Evolutionary conservation across 2,888 invertebrate species (phyloP).

Genomic region (Folsomia candida): DNA sequence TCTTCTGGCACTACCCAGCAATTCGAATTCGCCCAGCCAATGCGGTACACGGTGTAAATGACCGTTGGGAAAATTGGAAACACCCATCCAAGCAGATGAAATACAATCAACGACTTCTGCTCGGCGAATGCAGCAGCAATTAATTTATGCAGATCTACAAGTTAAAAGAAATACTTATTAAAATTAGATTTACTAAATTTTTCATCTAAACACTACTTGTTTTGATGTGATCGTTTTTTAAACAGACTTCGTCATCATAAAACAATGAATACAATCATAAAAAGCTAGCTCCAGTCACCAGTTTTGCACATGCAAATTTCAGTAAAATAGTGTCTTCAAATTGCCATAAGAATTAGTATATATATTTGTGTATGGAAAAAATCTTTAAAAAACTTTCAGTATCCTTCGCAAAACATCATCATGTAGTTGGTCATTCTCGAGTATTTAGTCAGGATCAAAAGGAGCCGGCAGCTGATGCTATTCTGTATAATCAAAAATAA

Average conservation of each 20-base stretch:
- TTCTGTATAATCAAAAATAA: conserved; percentile 47
- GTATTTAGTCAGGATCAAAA: conserved; percentile 53
- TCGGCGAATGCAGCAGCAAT: conserved; percentile 56
- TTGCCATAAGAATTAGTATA: no score
- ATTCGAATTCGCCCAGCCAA: conserved; percentile 47
- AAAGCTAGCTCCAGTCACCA: no score
- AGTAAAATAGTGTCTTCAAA: no score
- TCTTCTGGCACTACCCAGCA: conserved; percentile 53
- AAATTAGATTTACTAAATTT: conserved; percentile 49
- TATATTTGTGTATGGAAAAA: no score
- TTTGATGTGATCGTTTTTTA: no score
- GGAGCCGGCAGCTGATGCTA: conserved; percentile 51
- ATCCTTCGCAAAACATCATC: conserved; percentile 58
- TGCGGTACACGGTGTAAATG: conserved; percentile 53
- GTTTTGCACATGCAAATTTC: no score
- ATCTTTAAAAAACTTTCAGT: no score
- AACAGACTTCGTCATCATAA: no score
- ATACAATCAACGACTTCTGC: conserved; percentile 54
- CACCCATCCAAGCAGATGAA: conserved; percentile 57
- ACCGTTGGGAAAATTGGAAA: conserved; percentile 53
- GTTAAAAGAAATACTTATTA: conserved; percentile 50
- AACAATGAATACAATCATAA: no score
- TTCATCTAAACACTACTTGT: no score
- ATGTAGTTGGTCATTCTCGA: conserved; percentile 56
- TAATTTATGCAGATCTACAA: conserved; percentile 57